phyloP scores from a whole-genome alignment of 2,888 invertebrate species.

The Eilema caniola region DNA sequence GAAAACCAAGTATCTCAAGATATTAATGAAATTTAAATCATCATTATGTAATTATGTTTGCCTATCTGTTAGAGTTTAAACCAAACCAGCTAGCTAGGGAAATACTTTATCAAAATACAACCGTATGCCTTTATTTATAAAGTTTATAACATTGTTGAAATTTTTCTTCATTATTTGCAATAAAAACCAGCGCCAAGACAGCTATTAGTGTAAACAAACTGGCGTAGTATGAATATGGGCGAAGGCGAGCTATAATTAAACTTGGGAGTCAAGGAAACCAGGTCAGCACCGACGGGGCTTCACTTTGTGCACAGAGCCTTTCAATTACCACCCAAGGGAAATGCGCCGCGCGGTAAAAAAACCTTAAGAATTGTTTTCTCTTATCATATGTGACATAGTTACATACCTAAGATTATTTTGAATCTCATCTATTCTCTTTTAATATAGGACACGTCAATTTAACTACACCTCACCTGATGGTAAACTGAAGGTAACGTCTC shows the following conservation, averaged over 20 bases:
- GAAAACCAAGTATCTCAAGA: no score
- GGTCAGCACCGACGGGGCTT: conserved; percentile 60
- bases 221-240: conserved; percentile 50
- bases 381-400: conserved; percentile 17
- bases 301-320: conserved; percentile 53
- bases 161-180: not conserved
- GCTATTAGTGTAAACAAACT: conserved; percentile 37
- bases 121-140: no score
- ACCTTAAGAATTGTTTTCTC: conserved; percentile 32
- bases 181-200: conserved; percentile 29
- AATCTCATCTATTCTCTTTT: not conserved
- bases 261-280: conserved; percentile 61
- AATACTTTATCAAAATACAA: no score
- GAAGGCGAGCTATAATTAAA: conserved; percentile 67
- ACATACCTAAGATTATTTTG: not conserved
- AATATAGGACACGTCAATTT: no score
- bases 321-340: conserved; percentile 52
- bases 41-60: no score
- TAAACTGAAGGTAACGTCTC: no score
- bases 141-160: not conserved
- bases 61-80: no score
- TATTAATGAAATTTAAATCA: no score
- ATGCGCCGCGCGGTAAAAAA: conserved; percentile 30
- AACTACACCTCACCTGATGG: no score
- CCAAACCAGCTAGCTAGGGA: no score